phyloP scores from a whole-genome alignment of 2,888 invertebrate genomes.

The Drosophila ustulata region DNA sequence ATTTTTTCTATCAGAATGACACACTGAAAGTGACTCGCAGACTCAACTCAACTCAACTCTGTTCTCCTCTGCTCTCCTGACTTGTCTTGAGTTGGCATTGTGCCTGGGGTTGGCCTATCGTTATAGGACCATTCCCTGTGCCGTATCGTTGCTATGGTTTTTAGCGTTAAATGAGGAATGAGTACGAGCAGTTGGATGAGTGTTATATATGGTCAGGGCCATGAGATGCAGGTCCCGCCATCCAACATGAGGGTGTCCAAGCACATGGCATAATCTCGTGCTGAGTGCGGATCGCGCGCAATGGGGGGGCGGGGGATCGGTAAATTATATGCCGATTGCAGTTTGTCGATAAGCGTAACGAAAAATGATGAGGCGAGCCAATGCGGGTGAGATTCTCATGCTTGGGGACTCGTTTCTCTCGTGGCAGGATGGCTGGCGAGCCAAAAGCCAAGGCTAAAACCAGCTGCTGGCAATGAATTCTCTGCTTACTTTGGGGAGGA shows the following conservation, averaged over 20 bases:
- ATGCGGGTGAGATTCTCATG: slow-evolving; percentile 65
- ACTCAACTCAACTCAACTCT: slow-evolving; percentile 1
- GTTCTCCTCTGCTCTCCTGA: background rate
- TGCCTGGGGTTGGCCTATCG: slow-evolving; percentile 32
- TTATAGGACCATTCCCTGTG: slow-evolving; percentile 35
- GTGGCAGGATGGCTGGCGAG: slow-evolving; percentile 6
- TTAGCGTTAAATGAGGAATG: slow-evolving; percentile 60
- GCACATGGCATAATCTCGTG: slow-evolving; percentile 13
- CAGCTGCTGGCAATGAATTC: slow-evolving; percentile 54
- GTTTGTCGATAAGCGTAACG: slow-evolving; percentile 70
- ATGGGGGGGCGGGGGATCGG: slow-evolving; percentile 20
- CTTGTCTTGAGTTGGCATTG: background rate
- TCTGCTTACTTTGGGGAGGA: slow-evolving; percentile 11
- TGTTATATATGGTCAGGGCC: slow-evolving; percentile 26
- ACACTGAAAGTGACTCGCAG: slow-evolving; percentile 24
- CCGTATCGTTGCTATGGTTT: slow-evolving; percentile 65
- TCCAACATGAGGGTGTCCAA: slow-evolving; percentile 17
- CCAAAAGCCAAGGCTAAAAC: slow-evolving; percentile 23
- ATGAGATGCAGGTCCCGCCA: slow-evolving; percentile 28
- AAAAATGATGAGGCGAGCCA: slow-evolving; percentile 72
- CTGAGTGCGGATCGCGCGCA: background rate
- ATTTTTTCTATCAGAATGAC: slow-evolving; percentile 53
- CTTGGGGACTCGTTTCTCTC: slow-evolving; percentile 1
- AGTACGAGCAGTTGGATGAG: slow-evolving; percentile 13
- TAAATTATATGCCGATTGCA: slow-evolving; percentile 78